Percentiles rank a stretch among this genome's conserved stretches.
phyloP scores from a whole-genome alignment of 2,113 vertebrate genomes.

The Perognathus longimembris region DNA sequence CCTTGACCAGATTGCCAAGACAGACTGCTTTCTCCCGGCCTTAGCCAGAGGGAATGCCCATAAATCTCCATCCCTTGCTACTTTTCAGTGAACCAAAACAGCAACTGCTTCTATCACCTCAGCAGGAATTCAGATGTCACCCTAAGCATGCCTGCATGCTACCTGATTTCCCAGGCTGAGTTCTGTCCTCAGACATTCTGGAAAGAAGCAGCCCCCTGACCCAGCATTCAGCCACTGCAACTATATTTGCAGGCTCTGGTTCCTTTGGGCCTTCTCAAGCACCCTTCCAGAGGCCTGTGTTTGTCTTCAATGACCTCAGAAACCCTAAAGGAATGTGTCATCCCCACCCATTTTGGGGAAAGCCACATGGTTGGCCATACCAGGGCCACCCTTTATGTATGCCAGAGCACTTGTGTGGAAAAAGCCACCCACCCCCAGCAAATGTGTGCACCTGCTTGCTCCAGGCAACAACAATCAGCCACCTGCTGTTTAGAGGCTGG shows the following conservation, averaged over 20 bases:
- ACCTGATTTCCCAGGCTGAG: conserved; percentile 48
- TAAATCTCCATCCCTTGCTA: conserved; percentile 26
- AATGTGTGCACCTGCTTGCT: conserved; percentile 70
- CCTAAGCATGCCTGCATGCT: neutral
- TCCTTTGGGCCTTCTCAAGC: neutral
- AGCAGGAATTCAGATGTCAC: neutral
- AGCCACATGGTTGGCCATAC: conserved; percentile 37
- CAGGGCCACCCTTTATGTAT: neutral
- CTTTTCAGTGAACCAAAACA: neutral
- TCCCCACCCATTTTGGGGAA: conserved; percentile 16
- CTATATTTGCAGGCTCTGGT: neutral
- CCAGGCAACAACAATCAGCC: neutral
- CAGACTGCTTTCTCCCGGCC: neutral
- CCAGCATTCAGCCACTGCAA: neutral
- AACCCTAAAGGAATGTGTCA: conserved; percentile 54
- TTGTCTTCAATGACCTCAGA: conserved; percentile 73
- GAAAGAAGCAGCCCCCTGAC: neutral
- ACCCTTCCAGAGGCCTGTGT: neutral
- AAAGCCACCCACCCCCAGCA: conserved; percentile 59
- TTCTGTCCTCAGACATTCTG: neutral
- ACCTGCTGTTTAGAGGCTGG: conserved; percentile 24
- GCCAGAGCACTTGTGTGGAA: conserved; percentile 13
- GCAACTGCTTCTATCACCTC: conserved; percentile 19
- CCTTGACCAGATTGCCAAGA: conserved; percentile 35
- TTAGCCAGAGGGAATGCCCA: neutral